Percentiles rank a stretch among this genome's conserved stretches.
These are phyloP conservation scores for Microplitis deprimator DNA, from an alignment of 2,888 invertebrate genomes.

Conservation along the genomic window DNA sequence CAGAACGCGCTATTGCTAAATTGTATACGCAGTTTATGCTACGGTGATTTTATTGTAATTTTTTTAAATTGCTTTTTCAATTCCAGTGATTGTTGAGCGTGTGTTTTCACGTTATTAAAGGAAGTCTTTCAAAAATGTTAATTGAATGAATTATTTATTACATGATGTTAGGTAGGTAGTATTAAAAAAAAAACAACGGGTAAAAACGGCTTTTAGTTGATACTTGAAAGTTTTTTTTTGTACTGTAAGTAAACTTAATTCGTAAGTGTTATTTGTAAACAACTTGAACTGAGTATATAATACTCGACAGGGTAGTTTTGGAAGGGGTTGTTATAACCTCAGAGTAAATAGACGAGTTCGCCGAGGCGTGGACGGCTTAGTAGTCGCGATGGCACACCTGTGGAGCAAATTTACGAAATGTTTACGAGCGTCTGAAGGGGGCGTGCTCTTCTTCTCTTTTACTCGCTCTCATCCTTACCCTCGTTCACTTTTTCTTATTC, in stretches of 20 bases:
- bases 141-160: too few relatives aligned
- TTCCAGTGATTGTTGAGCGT: too few relatives aligned
- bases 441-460: conserved; percentile 48
- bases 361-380: conserved; percentile 65
- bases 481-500: conserved; percentile 34
- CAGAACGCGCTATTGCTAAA: neutral
- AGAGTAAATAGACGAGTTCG: conserved; percentile 67
- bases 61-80: neutral
- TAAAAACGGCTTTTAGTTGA: neutral
- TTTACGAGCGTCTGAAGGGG: conserved; percentile 69
- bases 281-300: conserved; percentile 17
- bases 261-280: neutral
- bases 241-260: neutral
- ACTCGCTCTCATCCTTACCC: conserved; percentile 49
- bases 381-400: conserved; percentile 70
- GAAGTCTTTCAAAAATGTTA: too few relatives aligned
- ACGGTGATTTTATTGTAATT: neutral
- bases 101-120: too few relatives aligned
- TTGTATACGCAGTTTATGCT: neutral
- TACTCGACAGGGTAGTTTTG: conserved; percentile 23
- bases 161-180: too few relatives aligned
- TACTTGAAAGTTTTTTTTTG: neutral
- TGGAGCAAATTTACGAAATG: conserved; percentile 72
- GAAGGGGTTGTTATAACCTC: conserved; percentile 27
- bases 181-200: too few relatives aligned